Conservation (phyloP, 1,140 invertebrate genomes). For the Euwallacea similis region DNA sequence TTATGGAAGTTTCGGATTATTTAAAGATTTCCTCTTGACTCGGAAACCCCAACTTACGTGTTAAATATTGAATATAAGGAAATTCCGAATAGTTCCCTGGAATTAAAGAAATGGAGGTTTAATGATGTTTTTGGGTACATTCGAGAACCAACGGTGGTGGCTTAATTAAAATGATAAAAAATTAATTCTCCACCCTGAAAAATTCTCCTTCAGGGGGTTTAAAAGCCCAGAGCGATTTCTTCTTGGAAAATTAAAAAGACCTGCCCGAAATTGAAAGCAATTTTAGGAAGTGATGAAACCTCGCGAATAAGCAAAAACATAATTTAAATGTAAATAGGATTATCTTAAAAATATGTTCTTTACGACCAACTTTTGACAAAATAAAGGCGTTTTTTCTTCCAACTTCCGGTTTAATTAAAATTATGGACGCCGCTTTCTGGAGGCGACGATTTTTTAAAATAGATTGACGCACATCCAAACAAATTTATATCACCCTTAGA, state of each 20-base stretch:
- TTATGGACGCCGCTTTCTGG: too few relatives aligned
- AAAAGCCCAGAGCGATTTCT: too few relatives aligned
- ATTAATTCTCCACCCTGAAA: neutral
- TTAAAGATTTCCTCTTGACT: too few relatives aligned
- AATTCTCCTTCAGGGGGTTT: too few relatives aligned
- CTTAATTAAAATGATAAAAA: neutral
- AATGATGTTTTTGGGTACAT: neutral
- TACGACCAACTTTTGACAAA: neutral
- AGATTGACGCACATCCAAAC: neutral
- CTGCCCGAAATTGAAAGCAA: slow-evolving; percentile 13
- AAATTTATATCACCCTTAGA: neutral
- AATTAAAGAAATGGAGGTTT: slow-evolving; percentile 44
- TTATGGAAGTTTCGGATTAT: too few relatives aligned
- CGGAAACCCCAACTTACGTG: slow-evolving; percentile 60
- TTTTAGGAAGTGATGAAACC: slow-evolving; percentile 12
- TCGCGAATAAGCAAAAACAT: slow-evolving; percentile 29
- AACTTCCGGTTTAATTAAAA: too few relatives aligned
- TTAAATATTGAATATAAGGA: slow-evolving; percentile 67
- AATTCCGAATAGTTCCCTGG: slow-evolving; percentile 68
- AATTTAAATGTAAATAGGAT: slow-evolving; percentile 36
- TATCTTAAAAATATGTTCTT: slow-evolving; percentile 27
- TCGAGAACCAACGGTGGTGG: neutral
- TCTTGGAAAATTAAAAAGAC: slow-evolving; percentile 13
- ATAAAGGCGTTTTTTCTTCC: neutral
- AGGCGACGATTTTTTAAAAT: too few relatives aligned